Percentiles rank a stretch among this genome's conserved stretches.
Evolutionary conservation across 2,888 invertebrate genomes (phyloP).

Genomic region (Agonopterix subpropinquella): DNA sequence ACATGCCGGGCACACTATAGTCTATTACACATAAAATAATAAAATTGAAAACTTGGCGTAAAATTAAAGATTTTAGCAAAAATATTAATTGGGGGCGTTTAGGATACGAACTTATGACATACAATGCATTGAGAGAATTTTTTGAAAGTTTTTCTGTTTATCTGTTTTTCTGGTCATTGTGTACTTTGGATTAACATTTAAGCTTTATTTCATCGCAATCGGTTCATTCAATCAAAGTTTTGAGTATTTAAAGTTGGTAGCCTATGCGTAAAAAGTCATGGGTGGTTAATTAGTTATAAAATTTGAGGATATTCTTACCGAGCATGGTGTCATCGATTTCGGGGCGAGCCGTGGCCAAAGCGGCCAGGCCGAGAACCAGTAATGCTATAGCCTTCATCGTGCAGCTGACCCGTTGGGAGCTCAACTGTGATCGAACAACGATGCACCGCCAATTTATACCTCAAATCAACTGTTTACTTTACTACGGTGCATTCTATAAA

Average conservation of each 20-base stretch:
- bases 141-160: no score
- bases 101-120: background rate
- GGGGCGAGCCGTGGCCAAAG: slow-evolving; percentile 47
- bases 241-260: background rate
- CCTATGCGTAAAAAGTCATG: background rate
- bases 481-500: background rate
- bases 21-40: no score
- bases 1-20: no score
- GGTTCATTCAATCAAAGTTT: no score
- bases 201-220: no score
- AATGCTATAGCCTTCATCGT: slow-evolving; percentile 51
- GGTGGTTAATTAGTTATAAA: background rate
- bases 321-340: slow-evolving; percentile 39
- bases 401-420: slow-evolving; percentile 37
- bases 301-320: slow-evolving; percentile 28
- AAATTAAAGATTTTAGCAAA: no score
- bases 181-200: no score
- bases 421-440: slow-evolving; percentile 38
- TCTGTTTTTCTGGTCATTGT: no score
- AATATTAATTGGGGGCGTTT: no score
- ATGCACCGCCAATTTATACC: slow-evolving; percentile 34
- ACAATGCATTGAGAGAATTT: no score
- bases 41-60: no score
- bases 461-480: background rate
- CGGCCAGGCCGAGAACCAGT: slow-evolving; percentile 49